Evolutionary conservation across 2,797 vertebrate genomes (phyloP), one percentile per base, ranked within the genome.

Genomic region (Cynodonichthys magdalenae): DNA sequence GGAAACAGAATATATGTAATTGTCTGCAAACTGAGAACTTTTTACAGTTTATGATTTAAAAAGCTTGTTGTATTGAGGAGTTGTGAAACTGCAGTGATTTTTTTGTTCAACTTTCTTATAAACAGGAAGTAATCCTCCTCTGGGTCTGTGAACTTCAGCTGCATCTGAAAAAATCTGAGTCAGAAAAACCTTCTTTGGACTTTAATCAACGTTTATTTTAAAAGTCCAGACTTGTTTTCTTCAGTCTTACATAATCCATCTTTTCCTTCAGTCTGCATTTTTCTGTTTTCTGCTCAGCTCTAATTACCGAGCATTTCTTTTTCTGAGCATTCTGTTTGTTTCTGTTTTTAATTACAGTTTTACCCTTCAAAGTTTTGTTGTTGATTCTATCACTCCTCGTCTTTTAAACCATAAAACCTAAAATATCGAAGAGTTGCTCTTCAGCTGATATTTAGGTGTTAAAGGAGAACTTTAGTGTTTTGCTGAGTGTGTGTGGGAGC

Each of bases 311-410:
- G 9, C 17, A n/a, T 46, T 52, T 62, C 45, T 50, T 24, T 64
- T 27, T 27, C 14, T 15, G 6, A 31, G 15, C 4, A n/a, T 14
- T 76, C 69, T 60, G 18, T 12, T 41, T 55, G 14, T 53, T 64
- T 51, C 15, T 10, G 47, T 15, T 50, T 44, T 48, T 62, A 71
- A 72, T 51, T 63, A 52, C 17, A 39, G 10, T 36, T 53, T 24
- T 24, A 24, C 24, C 24, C 24, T 0, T n/a, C 5, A 44, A 7
- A 9, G 4, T 5, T 42, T 18, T n/a, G 2, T 53, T 34, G 10
- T 53, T 58, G 18, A 8, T 18, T 46, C 39, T 41, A 10, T 45
- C n/a, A n/a, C n/a, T n/a, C 5, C 14, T 44, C 46, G 44, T 10
- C 36, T 10, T 6, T 50, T 24, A 44, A 45, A 24, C 5, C 36